phyloP scores from a whole-genome alignment of 2,113 vertebrate species.

The Bostrychus sinensis region DNA sequence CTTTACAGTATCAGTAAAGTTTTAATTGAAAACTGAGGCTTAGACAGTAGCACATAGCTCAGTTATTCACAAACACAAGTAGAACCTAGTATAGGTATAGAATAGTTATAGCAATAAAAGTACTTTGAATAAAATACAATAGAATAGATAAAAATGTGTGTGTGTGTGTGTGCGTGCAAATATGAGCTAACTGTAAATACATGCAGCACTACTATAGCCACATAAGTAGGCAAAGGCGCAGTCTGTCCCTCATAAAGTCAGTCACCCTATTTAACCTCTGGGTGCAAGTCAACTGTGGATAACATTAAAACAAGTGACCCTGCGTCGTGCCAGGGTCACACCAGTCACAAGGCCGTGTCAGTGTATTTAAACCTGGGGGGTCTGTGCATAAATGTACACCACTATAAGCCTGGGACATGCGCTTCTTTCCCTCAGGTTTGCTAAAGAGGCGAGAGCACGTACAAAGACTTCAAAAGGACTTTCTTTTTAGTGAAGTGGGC shows the following conservation, averaged over 20 bases:
- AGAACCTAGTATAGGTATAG: no score
- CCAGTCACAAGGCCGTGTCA: not conserved
- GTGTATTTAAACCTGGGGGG: conserved; percentile 12
- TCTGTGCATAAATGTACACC: conserved; percentile 29
- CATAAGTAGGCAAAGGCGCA: conserved; percentile 8
- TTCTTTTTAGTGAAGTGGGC: conserved; percentile 14
- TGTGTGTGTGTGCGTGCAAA: no score
- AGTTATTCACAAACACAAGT: no score
- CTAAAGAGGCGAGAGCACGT: not conserved
- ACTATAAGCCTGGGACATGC: conserved; percentile 11
- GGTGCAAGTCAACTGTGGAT: conserved; percentile 29
- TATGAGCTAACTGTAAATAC: no score
- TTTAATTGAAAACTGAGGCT: no score
- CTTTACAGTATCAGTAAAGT: no score
- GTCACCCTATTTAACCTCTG: conserved; percentile 28
- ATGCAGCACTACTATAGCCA: not conserved
- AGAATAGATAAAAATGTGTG: no score
- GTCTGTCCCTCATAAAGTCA: not conserved
- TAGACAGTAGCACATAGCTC: no score
- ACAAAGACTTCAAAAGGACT: conserved; percentile 17
- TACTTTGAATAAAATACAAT: no score
- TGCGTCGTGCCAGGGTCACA: not conserved
- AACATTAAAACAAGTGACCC: conserved; percentile 28
- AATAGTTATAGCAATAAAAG: no score
- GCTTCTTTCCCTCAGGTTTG: not conserved